Evolutionary conservation across 2,888 invertebrate species (phyloP), one percentile per base, ranked within the genome.

Genomic region (Heliconius ismenius): DNA sequence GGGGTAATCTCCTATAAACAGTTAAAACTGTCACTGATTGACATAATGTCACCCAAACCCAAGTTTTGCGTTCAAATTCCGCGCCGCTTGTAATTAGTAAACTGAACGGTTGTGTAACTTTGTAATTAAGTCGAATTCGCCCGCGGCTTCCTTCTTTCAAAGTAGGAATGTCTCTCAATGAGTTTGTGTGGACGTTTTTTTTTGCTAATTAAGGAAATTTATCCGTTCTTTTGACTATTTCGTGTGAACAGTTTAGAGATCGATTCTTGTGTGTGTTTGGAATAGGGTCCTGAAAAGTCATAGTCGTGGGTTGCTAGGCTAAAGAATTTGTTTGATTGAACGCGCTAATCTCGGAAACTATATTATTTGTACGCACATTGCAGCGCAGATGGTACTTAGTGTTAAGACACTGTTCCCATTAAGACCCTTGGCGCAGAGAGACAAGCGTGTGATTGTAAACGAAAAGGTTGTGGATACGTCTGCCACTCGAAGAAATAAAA

Each of bases 91-190:
- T 81, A 80, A 81, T 82, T 82, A 81, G 78, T 81, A 79, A 76
- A 78, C 78, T 78, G 78, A 79, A 80, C 79, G 78, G 78, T 77
- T 81, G 78, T 80, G 75, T 82, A 81, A 82, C 81, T 82, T 81
- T 78, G 80, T 81, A 82, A 82, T 83, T 82, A 81, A 80, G 80
- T 83, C 68, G 75, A 75, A 79, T 79, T 79, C 77, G 79, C 78
- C 77, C 77, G 79, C 78, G 81, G 81, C 76, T 82, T 77, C 74
- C 32, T 68, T 74, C 64, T 63, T 32, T 63, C 49, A 24, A 26
- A 70, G 68, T 69, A 73, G 36, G 32, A 65, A 70, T 36, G 70
- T 65, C 49, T 70, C 74, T 62, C 69, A 74, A 76, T 76, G 73
- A 49, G 26, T 63, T 74, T 77, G 64, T 74, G 64, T 65, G 58